Conservation (phyloP, 2,888 invertebrate genomes). For the Tiliacea citrago region DNA sequence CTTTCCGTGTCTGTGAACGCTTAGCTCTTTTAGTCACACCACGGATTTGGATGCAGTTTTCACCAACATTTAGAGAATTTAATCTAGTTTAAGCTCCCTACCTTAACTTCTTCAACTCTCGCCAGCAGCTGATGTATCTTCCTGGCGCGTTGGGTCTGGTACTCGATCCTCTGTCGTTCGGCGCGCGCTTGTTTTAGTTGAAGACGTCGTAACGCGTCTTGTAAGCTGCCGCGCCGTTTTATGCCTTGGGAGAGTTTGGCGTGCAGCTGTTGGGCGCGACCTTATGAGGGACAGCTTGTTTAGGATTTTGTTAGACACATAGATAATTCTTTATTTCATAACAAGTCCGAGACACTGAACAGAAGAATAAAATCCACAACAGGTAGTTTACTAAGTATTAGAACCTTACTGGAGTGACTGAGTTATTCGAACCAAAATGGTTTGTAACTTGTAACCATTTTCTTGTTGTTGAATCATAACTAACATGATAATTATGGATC, state of each 20-base stretch:
- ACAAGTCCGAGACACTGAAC: not conserved
- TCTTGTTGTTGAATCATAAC: no score
- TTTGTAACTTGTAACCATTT: no score
- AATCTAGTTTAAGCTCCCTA: slow-evolving; percentile 51
- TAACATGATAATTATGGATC: no score
- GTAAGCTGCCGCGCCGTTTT: slow-evolving; percentile 95
- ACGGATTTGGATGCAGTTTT: not conserved
- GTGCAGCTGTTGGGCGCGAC: slow-evolving; percentile 97
- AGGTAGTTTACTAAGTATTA: no score
- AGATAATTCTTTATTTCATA: not conserved
- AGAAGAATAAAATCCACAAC: not conserved
- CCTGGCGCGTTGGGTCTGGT: slow-evolving; percentile 95
- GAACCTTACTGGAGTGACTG: no score
- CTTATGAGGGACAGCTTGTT: slow-evolving; percentile 77
- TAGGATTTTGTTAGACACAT: not conserved
- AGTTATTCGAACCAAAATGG: no score
- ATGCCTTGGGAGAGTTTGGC: slow-evolving; percentile 98
- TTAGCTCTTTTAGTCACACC: no score
- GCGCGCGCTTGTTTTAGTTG: slow-evolving; percentile 98
- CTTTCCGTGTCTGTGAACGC: no score
- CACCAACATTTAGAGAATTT: not conserved
- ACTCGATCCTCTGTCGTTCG: slow-evolving; percentile 95
- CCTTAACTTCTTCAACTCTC: slow-evolving; percentile 95
- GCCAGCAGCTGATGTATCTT: slow-evolving; percentile 96
- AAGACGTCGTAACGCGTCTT: slow-evolving; percentile 94